These are phyloP conservation scores for Microcebus jonahi DNA, from an alignment of 2,113 vertebrate species.

Conservation along the genomic window DNA sequence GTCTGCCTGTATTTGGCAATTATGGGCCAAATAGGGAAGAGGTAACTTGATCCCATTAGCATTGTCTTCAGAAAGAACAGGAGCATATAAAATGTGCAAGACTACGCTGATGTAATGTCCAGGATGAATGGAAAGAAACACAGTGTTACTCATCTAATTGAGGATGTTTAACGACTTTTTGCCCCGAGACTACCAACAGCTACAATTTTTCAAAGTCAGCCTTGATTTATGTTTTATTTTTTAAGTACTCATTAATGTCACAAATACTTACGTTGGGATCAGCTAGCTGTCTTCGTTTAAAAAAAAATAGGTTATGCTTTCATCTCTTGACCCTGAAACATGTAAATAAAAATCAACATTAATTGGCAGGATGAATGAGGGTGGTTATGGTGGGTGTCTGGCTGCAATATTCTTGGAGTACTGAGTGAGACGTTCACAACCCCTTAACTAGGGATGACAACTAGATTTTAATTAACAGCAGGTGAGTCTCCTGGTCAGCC, in stretches of 20 bases:
- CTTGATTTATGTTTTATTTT: conserved; percentile 58
- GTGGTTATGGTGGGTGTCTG: not conserved
- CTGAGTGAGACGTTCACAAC: not conserved
- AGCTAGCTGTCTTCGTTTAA: conserved; percentile 37
- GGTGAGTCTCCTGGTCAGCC: conserved; percentile 54
- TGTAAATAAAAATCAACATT: conserved; percentile 68
- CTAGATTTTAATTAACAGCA: conserved; percentile 67
- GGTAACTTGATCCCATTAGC: not conserved
- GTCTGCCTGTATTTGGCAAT: not conserved
- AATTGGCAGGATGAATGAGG: conserved; percentile 74
- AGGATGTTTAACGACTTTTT: conserved; percentile 37
- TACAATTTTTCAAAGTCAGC: conserved; percentile 53
- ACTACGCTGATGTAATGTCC: not conserved
- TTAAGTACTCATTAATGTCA: conserved; percentile 65
- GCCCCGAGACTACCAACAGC: conserved; percentile 4
- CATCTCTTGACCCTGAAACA: conserved; percentile 59
- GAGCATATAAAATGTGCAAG: not conserved
- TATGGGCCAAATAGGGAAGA: not conserved
- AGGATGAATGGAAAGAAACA: not conserved
- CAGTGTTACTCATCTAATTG: not conserved
- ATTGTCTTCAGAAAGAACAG: not conserved
- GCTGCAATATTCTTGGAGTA: conserved; percentile 6
- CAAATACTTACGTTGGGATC: conserved; percentile 47
- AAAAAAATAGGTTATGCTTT: conserved; percentile 35
- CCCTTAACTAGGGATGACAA: conserved; percentile 38